A percentile compares a stretch with the other conserved stretches of the same genome.
These are phyloP conservation scores for Helicoverpa armigera DNA, from an alignment of 1,140 invertebrate species.

Conservation along the genomic window DNA sequence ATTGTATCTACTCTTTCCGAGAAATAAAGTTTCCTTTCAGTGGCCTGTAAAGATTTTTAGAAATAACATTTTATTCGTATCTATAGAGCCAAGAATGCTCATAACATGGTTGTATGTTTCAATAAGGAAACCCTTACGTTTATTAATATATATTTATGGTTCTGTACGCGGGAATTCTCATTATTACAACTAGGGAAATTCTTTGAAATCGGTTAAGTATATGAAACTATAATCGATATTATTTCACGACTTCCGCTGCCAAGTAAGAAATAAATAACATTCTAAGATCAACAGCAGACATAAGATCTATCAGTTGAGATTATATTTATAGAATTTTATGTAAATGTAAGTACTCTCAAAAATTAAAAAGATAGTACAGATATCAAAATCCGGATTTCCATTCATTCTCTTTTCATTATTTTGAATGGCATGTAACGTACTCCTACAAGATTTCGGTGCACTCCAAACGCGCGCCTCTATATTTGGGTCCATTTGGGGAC, in stretches of 20 bases:
- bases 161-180: background rate
- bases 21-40: too few relatives aligned
- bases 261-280: too few relatives aligned
- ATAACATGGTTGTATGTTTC: background rate
- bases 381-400: too few relatives aligned
- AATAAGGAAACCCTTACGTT: background rate
- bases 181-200: background rate
- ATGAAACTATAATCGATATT: too few relatives aligned
- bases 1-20: too few relatives aligned
- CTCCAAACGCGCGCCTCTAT: background rate
- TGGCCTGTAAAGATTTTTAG: too few relatives aligned
- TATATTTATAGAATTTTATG: too few relatives aligned
- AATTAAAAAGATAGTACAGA: background rate
- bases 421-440: background rate
- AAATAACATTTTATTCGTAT: background rate
- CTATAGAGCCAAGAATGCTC: background rate
- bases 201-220: too few relatives aligned
- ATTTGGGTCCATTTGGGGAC: constrained; percentile 54
- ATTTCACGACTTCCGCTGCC: too few relatives aligned
- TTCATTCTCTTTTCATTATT: background rate
- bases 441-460: background rate
- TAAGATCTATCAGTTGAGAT: too few relatives aligned
- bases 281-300: too few relatives aligned
- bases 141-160: background rate
- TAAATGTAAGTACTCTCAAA: background rate